Percentiles rank a stretch among this genome's conserved stretches.
These are phyloP conservation scores for Ameiurus melas DNA, from an alignment of 2,113 vertebrate species.

Conservation along the genomic window DNA sequence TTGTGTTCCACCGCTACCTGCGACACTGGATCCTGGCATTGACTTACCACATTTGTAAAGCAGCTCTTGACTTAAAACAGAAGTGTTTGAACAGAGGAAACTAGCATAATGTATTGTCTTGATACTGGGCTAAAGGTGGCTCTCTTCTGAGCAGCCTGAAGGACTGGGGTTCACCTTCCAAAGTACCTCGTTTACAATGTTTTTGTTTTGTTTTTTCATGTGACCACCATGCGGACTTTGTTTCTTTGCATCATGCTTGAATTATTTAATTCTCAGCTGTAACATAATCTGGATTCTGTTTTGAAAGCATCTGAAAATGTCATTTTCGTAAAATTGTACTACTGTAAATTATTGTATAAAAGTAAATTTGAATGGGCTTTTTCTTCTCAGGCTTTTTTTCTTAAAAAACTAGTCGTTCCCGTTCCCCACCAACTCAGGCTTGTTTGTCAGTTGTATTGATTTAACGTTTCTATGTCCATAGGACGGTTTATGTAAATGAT, in stretches of 20 bases:
- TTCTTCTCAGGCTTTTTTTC: slow-evolving; percentile 83
- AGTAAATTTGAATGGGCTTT: slow-evolving; percentile 87
- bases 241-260: slow-evolving; percentile 86
- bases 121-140: slow-evolving; percentile 74
- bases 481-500: slow-evolving; percentile 74
- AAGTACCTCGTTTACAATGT: slow-evolving; percentile 93
- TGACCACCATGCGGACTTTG: slow-evolving; percentile 81
- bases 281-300: slow-evolving; percentile 82
- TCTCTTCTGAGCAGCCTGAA: slow-evolving; percentile 79
- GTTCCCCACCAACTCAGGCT: slow-evolving; percentile 93
- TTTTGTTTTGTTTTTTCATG: slow-evolving; percentile 80
- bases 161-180: slow-evolving; percentile 89
- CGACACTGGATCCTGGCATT: slow-evolving; percentile 88
- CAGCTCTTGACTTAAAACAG: slow-evolving; percentile 76
- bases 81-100: slow-evolving; percentile 69
- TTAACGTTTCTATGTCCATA: slow-evolving; percentile 72
- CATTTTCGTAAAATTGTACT: slow-evolving; percentile 78
- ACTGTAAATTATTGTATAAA: slow-evolving; percentile 99
- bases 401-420: slow-evolving; percentile 65
- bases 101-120: slow-evolving; percentile 64
- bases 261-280: slow-evolving; percentile 97
- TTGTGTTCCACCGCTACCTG: slow-evolving; percentile 75
- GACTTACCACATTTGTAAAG: slow-evolving; percentile 72
- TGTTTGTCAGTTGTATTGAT: slow-evolving; percentile 78
- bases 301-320: slow-evolving; percentile 80